phyloP scores from a whole-genome alignment of 2,113 vertebrate genomes.

The Lepus europaeus region DNA sequence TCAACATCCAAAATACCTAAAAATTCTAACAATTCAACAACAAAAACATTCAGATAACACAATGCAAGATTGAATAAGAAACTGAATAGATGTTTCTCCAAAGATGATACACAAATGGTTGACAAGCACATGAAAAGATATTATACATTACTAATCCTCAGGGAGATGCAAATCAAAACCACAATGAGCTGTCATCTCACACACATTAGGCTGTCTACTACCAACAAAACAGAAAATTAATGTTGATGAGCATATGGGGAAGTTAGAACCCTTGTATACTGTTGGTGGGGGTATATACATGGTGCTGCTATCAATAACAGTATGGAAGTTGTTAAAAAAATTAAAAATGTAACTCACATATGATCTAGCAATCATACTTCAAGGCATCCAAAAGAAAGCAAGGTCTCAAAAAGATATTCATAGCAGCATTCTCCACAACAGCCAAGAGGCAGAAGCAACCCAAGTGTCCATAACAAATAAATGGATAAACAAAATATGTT shows the following conservation, averaged over 20 bases:
- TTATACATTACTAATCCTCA: background rate
- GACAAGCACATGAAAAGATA: background rate
- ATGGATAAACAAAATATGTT: too few species aligned
- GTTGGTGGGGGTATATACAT: background rate
- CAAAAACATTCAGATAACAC: background rate
- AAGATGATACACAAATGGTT: background rate
- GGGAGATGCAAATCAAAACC: background rate
- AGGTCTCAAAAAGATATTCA: background rate
- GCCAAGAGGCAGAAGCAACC: background rate
- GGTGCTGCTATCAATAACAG: background rate
- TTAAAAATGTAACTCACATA: background rate
- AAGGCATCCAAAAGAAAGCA: background rate
- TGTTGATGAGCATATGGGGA: background rate
- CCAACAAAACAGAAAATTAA: background rate
- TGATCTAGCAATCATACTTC: background rate
- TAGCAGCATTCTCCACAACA: background rate
- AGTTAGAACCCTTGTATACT: background rate
- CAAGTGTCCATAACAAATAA: too few species aligned
- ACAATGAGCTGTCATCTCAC: background rate
- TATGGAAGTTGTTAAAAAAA: background rate
- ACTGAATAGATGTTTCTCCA: background rate
- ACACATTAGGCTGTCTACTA: background rate
- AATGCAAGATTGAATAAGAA: background rate
- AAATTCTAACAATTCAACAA: background rate
- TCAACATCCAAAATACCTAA: background rate